Base-by-base conservation (phyloP, 2,888 invertebrate species). In the Cephonodes hylas region DNA sequence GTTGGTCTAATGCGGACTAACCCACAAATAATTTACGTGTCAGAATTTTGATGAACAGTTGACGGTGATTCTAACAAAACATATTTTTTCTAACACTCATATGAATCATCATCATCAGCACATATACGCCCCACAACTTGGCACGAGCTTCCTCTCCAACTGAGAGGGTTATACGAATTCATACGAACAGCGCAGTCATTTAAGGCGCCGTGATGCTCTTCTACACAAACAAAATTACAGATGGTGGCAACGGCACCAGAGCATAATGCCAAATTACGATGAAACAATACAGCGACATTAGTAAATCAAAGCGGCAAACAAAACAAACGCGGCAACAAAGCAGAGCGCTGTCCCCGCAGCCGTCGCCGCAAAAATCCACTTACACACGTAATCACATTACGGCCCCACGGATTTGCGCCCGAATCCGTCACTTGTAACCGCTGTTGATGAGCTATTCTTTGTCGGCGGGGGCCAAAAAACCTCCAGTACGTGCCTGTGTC, bases 381-480 rank as follows among this genome's bases (percentile, higher is more conserved):
- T 85, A 86, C 66, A 63, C 60, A 59, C 42, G 73, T 88, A 87
- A 88, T 83, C 76, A 71, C 64, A 80, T 88, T 84, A 88, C 66
- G 65, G 73, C 80, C 80, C 78, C 72, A 74, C 64, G 69, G 70
- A 74, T 73, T 70, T 72, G 70, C 67, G 70, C 69, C 72, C 69
- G 66, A 77, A 78, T 73, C 80, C 78, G 76, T 74, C 79, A 76
- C 79, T 78, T 78, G 80, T 74, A 72, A 68, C 74, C 74, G 70
- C 77, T 88, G 53, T 53, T 53, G 87, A 89, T 85, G 85, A 89
- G 81, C 85, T 81, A 88, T 89, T 89, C 86, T 88, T 83, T 83
- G 77, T n/a, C 66, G 66, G 61, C 62, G 66, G 67, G 68, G 71
- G 67, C 45, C 53, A 61, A 45, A 61, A 61, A 58, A 58, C 58